Percentiles rank a stretch among this genome's conserved stretches.
Conservation (phyloP, 2,797 vertebrate genomes). For the Sternotherus odoratus region DNA sequence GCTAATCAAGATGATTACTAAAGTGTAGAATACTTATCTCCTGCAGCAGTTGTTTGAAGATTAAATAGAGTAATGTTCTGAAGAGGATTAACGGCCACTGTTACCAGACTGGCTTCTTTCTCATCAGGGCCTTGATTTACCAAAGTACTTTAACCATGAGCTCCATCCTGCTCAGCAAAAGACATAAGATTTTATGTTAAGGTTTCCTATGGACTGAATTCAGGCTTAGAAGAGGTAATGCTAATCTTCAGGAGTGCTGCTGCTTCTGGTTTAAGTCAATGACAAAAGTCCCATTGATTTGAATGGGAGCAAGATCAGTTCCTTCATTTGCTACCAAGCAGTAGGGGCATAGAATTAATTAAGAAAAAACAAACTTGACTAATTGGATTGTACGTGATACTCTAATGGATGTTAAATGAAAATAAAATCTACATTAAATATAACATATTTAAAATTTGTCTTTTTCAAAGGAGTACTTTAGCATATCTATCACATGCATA, state of each 20-base stretch:
- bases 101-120: slow-evolving; percentile 11
- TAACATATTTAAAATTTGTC: not conserved
- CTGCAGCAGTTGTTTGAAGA: slow-evolving; percentile 10
- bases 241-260: not conserved
- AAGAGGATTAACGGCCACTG: not conserved
- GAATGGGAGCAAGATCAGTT: not conserved
- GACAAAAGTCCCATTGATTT: not conserved
- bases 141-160: not conserved
- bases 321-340: not conserved
- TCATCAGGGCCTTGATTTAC: not conserved
- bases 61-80: not conserved
- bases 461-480: not conserved
- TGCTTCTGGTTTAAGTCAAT: not conserved
- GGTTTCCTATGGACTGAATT: not conserved
- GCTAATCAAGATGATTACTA: not conserved
- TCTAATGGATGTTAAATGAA: not conserved
- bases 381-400: not conserved
- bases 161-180: not conserved
- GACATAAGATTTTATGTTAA: not conserved
- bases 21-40: not conserved
- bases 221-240: not conserved
- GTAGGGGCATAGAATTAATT: not conserved
- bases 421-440: not conserved
- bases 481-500: not conserved
- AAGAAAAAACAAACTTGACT: not conserved